phyloP scores from a whole-genome alignment of 2,888 invertebrate species.

The Glomeris marginata region DNA sequence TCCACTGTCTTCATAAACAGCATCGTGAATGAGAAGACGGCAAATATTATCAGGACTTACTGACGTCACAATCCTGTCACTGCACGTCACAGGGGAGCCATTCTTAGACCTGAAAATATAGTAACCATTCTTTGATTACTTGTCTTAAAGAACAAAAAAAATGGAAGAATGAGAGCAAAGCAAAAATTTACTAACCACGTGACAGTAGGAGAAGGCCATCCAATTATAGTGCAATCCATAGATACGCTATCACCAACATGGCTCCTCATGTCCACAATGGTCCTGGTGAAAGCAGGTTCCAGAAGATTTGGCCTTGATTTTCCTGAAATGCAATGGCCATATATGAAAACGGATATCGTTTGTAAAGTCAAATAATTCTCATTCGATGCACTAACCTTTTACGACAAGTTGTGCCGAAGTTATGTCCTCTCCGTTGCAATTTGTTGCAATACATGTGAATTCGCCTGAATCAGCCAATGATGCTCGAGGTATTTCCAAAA shows the following conservation, averaged over 20 bases:
- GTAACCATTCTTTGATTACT: background rate
- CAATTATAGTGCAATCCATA: slow-evolving; percentile 62
- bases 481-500: slow-evolving; percentile 16
- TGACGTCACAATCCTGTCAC: slow-evolving; percentile 46
- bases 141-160: background rate
- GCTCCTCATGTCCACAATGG: slow-evolving; percentile 12
- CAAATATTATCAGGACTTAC: slow-evolving; percentile 59
- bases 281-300: slow-evolving; percentile 13
- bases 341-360: background rate
- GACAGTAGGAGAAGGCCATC: slow-evolving; percentile 53
- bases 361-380: background rate
- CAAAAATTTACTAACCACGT: slow-evolving; percentile 40
- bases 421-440: slow-evolving; percentile 51
- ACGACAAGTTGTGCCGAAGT: slow-evolving; percentile 59
- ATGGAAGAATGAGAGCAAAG: no score
- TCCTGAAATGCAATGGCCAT: background rate
- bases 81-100: slow-evolving; percentile 36
- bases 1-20: slow-evolving; percentile 52
- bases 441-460: slow-evolving; percentile 61
- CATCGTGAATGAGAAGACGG: slow-evolving; percentile 48
- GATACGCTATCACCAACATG: slow-evolving; percentile 50
- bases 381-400: slow-evolving; percentile 46
- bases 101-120: slow-evolving; percentile 40
- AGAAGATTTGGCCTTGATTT: background rate
- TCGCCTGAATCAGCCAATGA: slow-evolving; percentile 42